These are phyloP conservation scores for Mechanitis messenoides DNA, from an alignment of 2,888 invertebrate species.

Conservation along the genomic window DNA sequence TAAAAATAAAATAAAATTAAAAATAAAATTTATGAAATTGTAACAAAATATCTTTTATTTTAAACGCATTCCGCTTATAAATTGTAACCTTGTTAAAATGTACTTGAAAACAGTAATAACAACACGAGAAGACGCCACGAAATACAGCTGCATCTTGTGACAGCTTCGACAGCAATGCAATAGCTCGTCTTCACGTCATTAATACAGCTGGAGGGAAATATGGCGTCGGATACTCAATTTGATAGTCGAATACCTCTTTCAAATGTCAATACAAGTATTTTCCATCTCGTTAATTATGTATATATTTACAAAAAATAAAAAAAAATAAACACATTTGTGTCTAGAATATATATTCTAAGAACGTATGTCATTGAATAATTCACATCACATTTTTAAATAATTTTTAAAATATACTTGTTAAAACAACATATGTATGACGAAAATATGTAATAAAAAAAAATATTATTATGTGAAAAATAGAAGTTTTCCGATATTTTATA, in stretches of 20 bases:
- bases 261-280: slow-evolving; percentile 10
- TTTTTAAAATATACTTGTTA: no score
- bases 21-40: no score
- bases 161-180: slow-evolving; percentile 22
- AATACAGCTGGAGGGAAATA: slow-evolving; percentile 22
- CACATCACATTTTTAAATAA: no score
- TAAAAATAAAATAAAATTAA: no score
- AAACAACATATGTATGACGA: no score
- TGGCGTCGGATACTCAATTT: slow-evolving; percentile 16
- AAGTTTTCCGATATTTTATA: background rate
- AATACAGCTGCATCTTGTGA: slow-evolving; percentile 26
- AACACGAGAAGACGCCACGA: slow-evolving; percentile 7
- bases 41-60: background rate
- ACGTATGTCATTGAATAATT: no score
- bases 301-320: background rate
- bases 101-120: slow-evolving; percentile 20
- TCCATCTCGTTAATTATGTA: background rate
- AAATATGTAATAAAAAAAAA: no score
- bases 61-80: slow-evolving; percentile 9
- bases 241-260: background rate
- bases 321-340: slow-evolving; percentile 1
- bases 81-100: slow-evolving; percentile 4
- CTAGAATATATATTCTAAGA: no score
- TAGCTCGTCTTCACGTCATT: slow-evolving; percentile 26
- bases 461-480: background rate